Base-by-base conservation (phyloP, 2,888 invertebrate genomes). In the Leptopilina drosophilae region DNA sequence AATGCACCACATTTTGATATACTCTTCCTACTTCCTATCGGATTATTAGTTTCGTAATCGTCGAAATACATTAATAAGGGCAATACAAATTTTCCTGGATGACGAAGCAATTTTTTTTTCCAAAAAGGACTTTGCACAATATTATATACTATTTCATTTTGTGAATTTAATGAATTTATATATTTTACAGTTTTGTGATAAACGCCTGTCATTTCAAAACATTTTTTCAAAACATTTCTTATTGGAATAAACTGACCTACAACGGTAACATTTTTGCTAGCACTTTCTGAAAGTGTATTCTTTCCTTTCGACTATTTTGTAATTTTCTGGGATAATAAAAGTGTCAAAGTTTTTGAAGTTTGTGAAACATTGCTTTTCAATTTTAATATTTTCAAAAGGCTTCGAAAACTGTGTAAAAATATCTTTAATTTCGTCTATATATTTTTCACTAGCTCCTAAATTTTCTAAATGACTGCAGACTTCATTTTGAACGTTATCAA, bases 221-320 rank as follows among this genome's bases (percentile, higher is more conserved):
- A 20, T 1, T 14, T 75, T 42, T 7, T 42, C 6, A 42, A 78
- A 11, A 84, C 82, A 76, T 8, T 12, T 62, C 81, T 46, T 9
- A 85, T 62, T 1, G 80, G 78, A 75, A 85, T 83, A 12, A 82
- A 81, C 80, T 85, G 81, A 2, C 76, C 79, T 56, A 64, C 80
- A 20, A 82, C 82, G 20, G 76, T 77, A 49, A 79, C 62, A 62
- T 76, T 65, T 40, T 20, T 65, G 33, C 40, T 64, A 75, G 73
- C 77, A 49, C 49, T 14, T 46, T 2, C 53, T 33, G 62, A 78
- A 53, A 46, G 64, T 62, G 7, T 46, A 84, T 69, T 84, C 83
- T 65, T 77, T 20, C 62, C 82, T 46, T 69, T 81, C 80, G 11
- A 80, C 81, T 46, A 83, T 62, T 14, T 49, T 9, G 77, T 77